Base-by-base conservation (phyloP, 2,888 invertebrate species). In the Pristionchus japonicus region DNA sequence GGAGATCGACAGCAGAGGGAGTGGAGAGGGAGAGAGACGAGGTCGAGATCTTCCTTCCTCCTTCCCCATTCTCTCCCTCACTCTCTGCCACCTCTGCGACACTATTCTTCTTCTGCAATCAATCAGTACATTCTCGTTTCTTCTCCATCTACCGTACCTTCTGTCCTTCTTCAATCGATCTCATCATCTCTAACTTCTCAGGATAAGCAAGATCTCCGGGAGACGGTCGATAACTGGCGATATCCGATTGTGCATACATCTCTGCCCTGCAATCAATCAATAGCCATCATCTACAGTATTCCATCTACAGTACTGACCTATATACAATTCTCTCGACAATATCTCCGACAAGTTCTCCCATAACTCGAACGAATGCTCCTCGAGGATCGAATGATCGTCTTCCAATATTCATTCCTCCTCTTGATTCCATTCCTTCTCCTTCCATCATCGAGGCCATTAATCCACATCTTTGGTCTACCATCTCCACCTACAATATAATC, bases 161-260 rank as follows among this genome's bases (percentile, higher is more conserved):
- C 77, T 92, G 90, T 67, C 90, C 90, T 84, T 89, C 88, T 74
- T 93, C 93, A 74, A 94, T 94, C 74, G 91, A 90, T 96, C 98
- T 97, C 98, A 99, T 99, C 97, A 99, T 98, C 95, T 97, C 96
- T 90, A 99, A 95, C 95, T 99, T 98, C 93, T 98, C 97, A 0
- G 99, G 99, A 95, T 99, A 99, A 0, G 98, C 98, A 89, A 99
- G 96, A 95, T 99, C 99, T 0, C 99, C 99, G 7, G 97, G 96
- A 20, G 98, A 98, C 0, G 99, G 97, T 90, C 97, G 94, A 92
- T 96, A 96, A 87, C 95, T 94, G 89, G 97, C 95, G 91, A 99
- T 97, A 95, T 99, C 99, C 0, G 97, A 96, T 88, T 97, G 96
- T 89, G 99, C 96, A 95, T 98, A 99, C 91, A 98, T 85, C n/a